phyloP scores from a whole-genome alignment of 2,888 invertebrate genomes.

The Stramonita haemastoma region DNA sequence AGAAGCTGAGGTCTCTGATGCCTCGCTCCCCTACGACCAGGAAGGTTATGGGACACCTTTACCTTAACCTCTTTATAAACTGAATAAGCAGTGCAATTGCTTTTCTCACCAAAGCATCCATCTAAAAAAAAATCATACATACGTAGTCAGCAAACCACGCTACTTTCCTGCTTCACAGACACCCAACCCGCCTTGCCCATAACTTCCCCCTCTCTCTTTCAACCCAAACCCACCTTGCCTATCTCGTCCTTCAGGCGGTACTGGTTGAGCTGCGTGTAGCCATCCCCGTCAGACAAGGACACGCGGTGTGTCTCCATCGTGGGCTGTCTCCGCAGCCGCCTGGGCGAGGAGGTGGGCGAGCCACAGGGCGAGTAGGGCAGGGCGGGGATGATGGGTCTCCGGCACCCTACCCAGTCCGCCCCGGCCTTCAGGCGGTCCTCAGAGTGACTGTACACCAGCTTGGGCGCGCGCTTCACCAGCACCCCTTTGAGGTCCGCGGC shows the following conservation, averaged over 20 bases:
- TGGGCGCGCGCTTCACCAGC: conserved; percentile 59
- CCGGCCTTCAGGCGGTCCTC: conserved; percentile 65
- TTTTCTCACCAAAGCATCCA: too few species aligned
- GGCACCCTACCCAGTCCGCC: not conserved
- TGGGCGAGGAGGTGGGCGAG: conserved; percentile 87
- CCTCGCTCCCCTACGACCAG: too few species aligned
- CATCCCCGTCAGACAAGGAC: conserved; percentile 89
- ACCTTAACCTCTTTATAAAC: too few species aligned
- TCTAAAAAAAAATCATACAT: too few species aligned
- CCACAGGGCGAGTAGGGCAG: conserved; percentile 85
- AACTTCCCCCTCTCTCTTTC: too few species aligned
- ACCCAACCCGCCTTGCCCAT: too few species aligned
- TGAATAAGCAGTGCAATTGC: too few species aligned
- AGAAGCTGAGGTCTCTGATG: too few species aligned
- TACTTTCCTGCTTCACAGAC: too few species aligned
- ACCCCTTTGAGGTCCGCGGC: conserved; percentile 33
- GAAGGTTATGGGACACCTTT: too few species aligned
- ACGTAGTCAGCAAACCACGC: too few species aligned
- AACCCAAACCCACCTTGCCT: conserved; percentile 90
- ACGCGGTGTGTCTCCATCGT: conserved; percentile 90
- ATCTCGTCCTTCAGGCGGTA: conserved; percentile 94
- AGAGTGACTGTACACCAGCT: conserved; percentile 71
- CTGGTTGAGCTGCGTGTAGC: conserved; percentile 94
- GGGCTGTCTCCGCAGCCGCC: conserved; percentile 82
- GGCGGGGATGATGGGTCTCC: conserved; percentile 84